Evolutionary conservation across 2,113 vertebrate genomes (phyloP), one percentile per base, ranked within the genome.

Genomic region (Nycticryphes semicollaris): DNA sequence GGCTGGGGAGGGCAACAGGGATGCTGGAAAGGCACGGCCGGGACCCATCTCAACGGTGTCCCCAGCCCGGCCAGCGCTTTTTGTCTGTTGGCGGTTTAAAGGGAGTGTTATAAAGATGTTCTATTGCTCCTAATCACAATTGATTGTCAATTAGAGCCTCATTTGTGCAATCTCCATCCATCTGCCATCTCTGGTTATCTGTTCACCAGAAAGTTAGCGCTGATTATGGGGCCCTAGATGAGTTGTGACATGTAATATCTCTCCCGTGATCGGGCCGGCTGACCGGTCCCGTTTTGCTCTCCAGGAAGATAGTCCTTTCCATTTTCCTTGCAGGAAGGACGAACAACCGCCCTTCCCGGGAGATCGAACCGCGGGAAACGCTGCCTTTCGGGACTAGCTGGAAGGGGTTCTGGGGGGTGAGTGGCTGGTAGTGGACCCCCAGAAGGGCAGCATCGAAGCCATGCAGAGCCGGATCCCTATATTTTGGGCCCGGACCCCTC

Each of bases 111-210:
- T 97, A 96, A 97, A 98, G 97, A 98, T 82, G 87, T 98, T 96
- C 96, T 94, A 95, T 96, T 63, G 76, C 96, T 96, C 97, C 97
- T 98, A 98, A 98, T 98, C 98, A 97, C 97, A 98, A 98, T 96
- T 98, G 98, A 98, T 98, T 97, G 98, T 98, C 98, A 98, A 97
- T 98, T 98, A 98, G 97, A 97, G 97, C 90, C 97, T 98, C 98
- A 97, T 98, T 98, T 98, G 97, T 96, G 97, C 97, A 83, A 76
- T 97, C 98, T 92, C 72, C 96, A 94, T 97, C 98, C 97, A 98
- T 97, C 98, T 98, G 98, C 98, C 98, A 97, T 96, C 97, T 97
- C 96, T 45, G 92, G 97, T 98, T 98, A 98, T 98, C 97, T 96
- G 95, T 69, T 94, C 91, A 62, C 88, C 84, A 68, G 91, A 95